phyloP scores from a whole-genome alignment of 2,797 vertebrate species.

The Parauchenoglanis ngamensis region DNA sequence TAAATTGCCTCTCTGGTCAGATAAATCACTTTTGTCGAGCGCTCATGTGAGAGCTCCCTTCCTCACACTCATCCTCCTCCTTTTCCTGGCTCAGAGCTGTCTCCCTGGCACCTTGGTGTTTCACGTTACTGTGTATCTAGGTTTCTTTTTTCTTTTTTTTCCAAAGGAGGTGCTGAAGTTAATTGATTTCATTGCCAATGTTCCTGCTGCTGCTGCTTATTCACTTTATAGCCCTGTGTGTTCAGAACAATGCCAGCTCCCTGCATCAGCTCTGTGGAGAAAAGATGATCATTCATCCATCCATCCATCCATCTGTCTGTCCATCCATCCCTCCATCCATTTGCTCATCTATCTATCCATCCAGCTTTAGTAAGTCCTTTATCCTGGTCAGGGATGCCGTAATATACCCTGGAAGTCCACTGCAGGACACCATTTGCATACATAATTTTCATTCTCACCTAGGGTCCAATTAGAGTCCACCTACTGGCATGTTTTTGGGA shows the following conservation, averaged over 20 bases:
- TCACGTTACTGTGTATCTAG: constrained; percentile 9
- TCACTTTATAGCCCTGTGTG: constrained; percentile 63
- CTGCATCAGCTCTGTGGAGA: background rate
- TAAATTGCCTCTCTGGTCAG: constrained; percentile 67
- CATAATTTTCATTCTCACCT: background rate
- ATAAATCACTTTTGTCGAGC: constrained; percentile 68
- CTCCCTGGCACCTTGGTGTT: constrained; percentile 41
- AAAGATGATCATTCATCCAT: constrained; percentile 3
- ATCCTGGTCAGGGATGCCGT: background rate
- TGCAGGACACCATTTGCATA: background rate
- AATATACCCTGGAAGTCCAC: background rate
- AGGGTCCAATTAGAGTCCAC: background rate
- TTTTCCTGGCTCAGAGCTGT: constrained; percentile 61
- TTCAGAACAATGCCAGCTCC: constrained; percentile 40
- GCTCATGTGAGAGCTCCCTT: constrained; percentile 48
- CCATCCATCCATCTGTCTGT: background rate
- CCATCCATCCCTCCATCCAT: background rate
- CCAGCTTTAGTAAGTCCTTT: background rate
- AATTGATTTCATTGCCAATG: constrained; percentile 69
- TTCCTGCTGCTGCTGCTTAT: constrained; percentile 63
- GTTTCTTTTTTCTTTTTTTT: background rate
- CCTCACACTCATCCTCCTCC: constrained; percentile 32
- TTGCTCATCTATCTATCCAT: background rate
- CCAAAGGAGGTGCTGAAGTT: constrained; percentile 46
- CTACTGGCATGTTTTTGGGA: background rate